Conservation (phyloP, 2,888 invertebrate species). For the Pandemis cinnamomeana region DNA sequence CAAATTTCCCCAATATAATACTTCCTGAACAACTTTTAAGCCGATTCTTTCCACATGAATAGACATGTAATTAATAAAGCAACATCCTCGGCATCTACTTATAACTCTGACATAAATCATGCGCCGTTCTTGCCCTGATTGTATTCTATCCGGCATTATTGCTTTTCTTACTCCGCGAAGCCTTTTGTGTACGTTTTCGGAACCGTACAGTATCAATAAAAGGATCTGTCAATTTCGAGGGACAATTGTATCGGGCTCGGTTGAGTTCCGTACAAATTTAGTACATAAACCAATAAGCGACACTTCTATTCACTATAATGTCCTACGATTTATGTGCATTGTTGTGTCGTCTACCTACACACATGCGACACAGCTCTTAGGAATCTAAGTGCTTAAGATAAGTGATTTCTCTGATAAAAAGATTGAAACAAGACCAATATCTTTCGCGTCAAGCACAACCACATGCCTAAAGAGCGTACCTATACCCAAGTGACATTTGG, state of each 20-base stretch:
- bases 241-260: constrained; percentile 7
- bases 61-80: constrained; percentile 23
- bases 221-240: constrained; percentile 24
- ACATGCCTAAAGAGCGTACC: too few relatives aligned
- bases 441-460: too few relatives aligned
- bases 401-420: too few relatives aligned
- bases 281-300: constrained; percentile 11
- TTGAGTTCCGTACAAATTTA: constrained; percentile 16
- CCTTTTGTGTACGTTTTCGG: constrained; percentile 28
- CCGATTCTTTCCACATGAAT: constrained; percentile 3
- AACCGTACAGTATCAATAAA: constrained; percentile 29
- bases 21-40: not conserved
- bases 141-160: constrained; percentile 37
- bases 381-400: too few relatives aligned
- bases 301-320: not conserved
- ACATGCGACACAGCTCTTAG: too few relatives aligned
- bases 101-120: constrained; percentile 26
- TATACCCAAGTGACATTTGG: too few relatives aligned
- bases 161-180: constrained; percentile 23
- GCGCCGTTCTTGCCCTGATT: constrained; percentile 43
- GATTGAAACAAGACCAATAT: too few relatives aligned
- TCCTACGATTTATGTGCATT: not conserved
- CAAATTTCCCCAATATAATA: not conserved
- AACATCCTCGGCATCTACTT: not conserved
- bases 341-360: too few relatives aligned